Conservation (phyloP, 2,113 vertebrate species). For the Grammomys dolichurus region DNA sequence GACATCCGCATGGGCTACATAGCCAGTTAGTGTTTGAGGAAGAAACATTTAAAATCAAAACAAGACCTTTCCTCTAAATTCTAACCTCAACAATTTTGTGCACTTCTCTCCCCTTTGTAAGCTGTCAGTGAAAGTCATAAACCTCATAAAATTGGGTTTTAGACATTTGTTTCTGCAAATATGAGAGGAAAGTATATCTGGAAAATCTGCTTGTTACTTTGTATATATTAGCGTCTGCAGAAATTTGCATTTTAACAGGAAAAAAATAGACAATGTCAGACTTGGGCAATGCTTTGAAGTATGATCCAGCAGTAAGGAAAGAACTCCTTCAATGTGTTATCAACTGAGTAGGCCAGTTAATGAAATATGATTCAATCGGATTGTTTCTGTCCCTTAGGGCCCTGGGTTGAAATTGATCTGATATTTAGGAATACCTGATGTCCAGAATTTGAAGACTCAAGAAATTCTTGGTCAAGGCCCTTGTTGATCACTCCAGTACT, state of each 20-base stretch:
- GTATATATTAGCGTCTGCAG: conserved; percentile 37
- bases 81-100: neutral
- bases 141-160: conserved; percentile 35
- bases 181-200: neutral
- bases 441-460: conserved; percentile 19
- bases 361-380: conserved; percentile 26
- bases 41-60: neutral
- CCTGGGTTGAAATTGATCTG: neutral
- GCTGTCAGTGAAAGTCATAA: neutral
- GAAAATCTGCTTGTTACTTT: conserved; percentile 36
- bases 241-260: conserved; percentile 70
- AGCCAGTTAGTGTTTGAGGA: neutral
- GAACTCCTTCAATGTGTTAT: neutral
- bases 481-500: neutral
- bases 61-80: neutral
- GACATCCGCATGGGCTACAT: neutral
- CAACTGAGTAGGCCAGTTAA: conserved; percentile 34
- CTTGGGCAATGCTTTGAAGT: conserved; percentile 31
- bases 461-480: neutral
- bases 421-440: conserved; percentile 15
- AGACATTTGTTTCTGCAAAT: conserved; percentile 28
- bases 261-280: conserved; percentile 25
- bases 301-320: neutral
- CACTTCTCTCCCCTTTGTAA: neutral
- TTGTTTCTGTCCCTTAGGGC: neutral